Evolutionary conservation across 1,140 invertebrate genomes (phyloP), one percentile per base, ranked within the genome.

Genomic region (Drosophila erecta): DNA sequence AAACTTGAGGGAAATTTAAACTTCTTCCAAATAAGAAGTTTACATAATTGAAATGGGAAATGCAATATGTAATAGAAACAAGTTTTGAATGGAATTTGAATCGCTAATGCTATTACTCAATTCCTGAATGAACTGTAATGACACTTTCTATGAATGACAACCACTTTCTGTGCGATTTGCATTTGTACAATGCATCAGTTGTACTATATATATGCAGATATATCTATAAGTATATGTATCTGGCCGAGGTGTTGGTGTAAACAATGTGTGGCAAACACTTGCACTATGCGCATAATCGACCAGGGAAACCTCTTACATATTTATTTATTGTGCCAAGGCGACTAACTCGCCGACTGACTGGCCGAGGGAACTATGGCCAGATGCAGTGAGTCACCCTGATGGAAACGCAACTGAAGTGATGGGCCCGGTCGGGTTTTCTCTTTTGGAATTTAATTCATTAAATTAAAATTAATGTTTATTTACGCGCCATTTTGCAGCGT

Each of bases 391-490:
- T 67, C 51, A 70, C 49, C 15, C 61, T 57, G 20, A 2, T 53
- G 55, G 30, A 30, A 43, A 3, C 40, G 55, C 20, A 24, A 30
- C 41, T 30, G 24, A 27, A 38, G 33, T 30, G 46, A 49, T 50
- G 27, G 22, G n/a, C 47, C n/a, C 24, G 3, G 5, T 30, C 24
- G 11, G 1, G 17, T 12, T 54, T 10, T 35, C 14, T 10, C 17
- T 40, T 12, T 20, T 70, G 64, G 51, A 79, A 74, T 83, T 87
- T 77, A 79, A 89, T 87, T 87, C 79, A 87, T 87, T 89, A 87
- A 87, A 89, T 89, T 80, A 89, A 87, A 84, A 87, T 84, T 87
- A 87, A 87, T 84, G 84, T 70, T 84, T 72, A 73, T 87, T 83
- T 87, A 87, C 83, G 83, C 79, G 59, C 75, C 61, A 86, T 86